Base-by-base conservation (phyloP, 2,113 vertebrate genomes). In the Tychaedon coryphoeus region DNA sequence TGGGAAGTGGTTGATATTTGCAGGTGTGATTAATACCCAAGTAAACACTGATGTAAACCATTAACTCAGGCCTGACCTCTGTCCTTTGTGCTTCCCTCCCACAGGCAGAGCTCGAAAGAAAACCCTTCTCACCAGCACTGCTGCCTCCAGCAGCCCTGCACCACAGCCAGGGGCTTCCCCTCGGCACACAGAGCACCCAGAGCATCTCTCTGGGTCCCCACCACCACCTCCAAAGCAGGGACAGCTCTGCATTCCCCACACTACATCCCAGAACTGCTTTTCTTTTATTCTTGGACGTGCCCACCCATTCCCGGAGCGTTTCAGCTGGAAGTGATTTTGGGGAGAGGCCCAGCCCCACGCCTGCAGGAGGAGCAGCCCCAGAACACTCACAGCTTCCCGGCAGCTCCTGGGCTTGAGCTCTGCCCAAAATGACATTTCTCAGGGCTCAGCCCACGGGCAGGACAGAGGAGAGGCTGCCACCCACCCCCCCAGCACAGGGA, bases 131-230 rank as follows among this genome's bases (percentile, higher is more conserved):
- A 2, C 11, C 8, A 2, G 67, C 76, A 14, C 2, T 1, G 6
- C 51, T 1, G 6, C 56, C 74, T 60, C 42, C 3, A 0, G 22
- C 87, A 82, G 53, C 73, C 48, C 83, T 10, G 16, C 0, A 23
- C 12, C 17, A 1, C 2, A 2, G 54, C 64, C 9, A 1, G 24
- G 57, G 56, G 18, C 28, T 48, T 31, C 19, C 48, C 70, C 57
- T 45, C 5, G 0, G 13, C 0, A 0, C 8, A 34, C 0, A 1
- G 54, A 40, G 71, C 2, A 0, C 67, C 13, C 3, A 0, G 16
- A 54, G 71, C 91, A 69, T 67, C 89, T 5, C 19, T 11, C 4
- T 1, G 25, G 36, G n/a, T 65, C 26, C n/a, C 47, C 22, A 45
- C 26, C 2, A 1, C 15, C 4, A 7, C 57, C 92, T 31, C 90